Conservation (phyloP, 23 tunicate species). For the Ciona savignyi region DNA sequence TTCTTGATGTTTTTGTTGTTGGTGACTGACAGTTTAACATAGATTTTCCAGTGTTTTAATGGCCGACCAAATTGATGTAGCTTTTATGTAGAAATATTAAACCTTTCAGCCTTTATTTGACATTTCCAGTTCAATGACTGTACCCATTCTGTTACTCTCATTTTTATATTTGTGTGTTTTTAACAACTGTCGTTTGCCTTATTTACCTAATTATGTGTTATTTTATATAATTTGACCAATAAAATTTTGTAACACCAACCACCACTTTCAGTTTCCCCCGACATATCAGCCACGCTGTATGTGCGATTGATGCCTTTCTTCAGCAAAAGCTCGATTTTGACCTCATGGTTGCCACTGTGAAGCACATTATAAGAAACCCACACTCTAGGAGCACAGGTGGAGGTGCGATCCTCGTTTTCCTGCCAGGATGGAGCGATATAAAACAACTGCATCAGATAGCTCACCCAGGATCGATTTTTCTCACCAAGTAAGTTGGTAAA, state of each 20-base stretch:
- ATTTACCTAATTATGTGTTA: too few relatives aligned
- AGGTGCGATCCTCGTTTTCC: constrained; percentile 71
- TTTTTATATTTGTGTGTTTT: too few relatives aligned
- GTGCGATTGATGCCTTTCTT: constrained; percentile 58
- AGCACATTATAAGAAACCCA: constrained; percentile 21
- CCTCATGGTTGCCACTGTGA: constrained; percentile 37
- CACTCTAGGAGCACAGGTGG: neutral
- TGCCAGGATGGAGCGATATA: constrained; percentile 84
- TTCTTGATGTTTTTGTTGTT: too few relatives aligned
- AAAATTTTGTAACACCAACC: too few relatives aligned
- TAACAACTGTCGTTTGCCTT: too few relatives aligned
- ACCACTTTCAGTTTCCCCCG: neutral
- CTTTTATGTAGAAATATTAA: too few relatives aligned
- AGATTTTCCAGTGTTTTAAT: too few relatives aligned
- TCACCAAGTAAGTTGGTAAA: constrained; percentile 7
- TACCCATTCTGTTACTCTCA: too few relatives aligned
- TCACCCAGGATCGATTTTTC: constrained; percentile 40
- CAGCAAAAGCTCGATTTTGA: constrained; percentile 42
- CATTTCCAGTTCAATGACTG: too few relatives aligned
- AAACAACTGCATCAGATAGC: constrained; percentile 31
- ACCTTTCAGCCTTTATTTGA: too few relatives aligned
- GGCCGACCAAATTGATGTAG: too few relatives aligned
- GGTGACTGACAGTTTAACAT: too few relatives aligned
- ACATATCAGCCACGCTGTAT: constrained; percentile 22
- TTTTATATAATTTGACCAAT: neutral